Evolutionary conservation across 2,888 invertebrate species (phyloP), one percentile per base, ranked within the genome.

Genomic region (Acronicta psi): DNA sequence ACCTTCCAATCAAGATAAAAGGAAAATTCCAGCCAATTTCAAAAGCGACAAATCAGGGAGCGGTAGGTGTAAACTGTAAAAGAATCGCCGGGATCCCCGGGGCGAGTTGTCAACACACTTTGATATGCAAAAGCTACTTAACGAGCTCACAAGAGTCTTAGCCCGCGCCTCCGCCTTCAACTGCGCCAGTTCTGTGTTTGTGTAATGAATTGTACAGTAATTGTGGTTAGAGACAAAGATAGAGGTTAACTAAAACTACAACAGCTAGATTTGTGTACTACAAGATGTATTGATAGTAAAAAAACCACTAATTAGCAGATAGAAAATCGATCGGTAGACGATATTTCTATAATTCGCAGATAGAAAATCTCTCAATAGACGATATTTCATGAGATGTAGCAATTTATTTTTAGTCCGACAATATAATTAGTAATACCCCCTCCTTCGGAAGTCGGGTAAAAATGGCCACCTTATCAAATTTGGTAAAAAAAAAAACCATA

Each of bases 91-190:
- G 25, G 31, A 50, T 20, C 63, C 55, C 9, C 20, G 34, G 5
- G 43, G 56, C 52, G 41, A 14, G 47, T 55, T 59, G 71, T 61
- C 68, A 67, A 64, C 71, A 69, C 49, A 47, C 73, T 73, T 73
- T 73, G 75, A 70, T 53, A 71, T 73, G 73, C 75, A 74, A 74
- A 73, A 64, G 56, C 67, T 54, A 59, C 60, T 61, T 73, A 73
- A 68, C 71, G 49, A 61, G 67, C 47, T 31, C 53, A 42, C 20
- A 60, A 64, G 40, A 50, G 52, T 55, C 59, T 52, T 36, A 54
- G 41, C 17, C 46, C 16, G 11, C 8, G 18, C 38, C 16, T 14
- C 11, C 44, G 43, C 40, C 25, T 51, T 34, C 49, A 16, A 25
- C 38, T 20, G 11, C 13, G 14, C 11, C 41, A 61, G 45, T 59